Evolutionary conservation across 1,140 invertebrate genomes (phyloP).

Genomic region (Apis laboriosa): DNA sequence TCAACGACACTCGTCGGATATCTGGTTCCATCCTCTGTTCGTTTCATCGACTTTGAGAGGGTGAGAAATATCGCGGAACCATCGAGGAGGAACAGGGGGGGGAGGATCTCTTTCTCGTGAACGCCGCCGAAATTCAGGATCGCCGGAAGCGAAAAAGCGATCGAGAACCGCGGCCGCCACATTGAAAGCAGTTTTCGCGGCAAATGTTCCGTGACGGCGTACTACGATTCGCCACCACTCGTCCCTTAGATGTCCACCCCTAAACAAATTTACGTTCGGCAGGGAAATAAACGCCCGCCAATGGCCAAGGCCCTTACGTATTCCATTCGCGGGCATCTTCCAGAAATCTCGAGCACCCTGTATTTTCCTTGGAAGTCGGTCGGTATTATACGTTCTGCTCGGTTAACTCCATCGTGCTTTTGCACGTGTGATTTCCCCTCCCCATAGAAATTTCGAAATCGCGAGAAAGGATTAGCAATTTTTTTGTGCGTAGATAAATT

Average conservation of each 20-base stretch:
- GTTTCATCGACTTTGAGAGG: background rate
- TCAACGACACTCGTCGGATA: background rate
- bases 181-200: constrained; percentile 64
- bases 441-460: background rate
- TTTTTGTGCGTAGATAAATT: too few species aligned
- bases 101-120: background rate
- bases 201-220: constrained; percentile 75
- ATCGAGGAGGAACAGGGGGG: background rate
- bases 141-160: constrained; percentile 54
- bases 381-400: constrained; percentile 32
- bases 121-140: constrained; percentile 49
- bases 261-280: constrained; percentile 72
- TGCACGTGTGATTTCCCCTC: background rate
- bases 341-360: constrained; percentile 45
- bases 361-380: constrained; percentile 20
- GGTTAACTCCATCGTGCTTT: constrained; percentile 29
- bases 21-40: background rate
- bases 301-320: constrained; percentile 51
- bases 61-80: constrained; percentile 7
- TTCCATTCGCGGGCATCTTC: constrained; percentile 37
- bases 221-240: constrained; percentile 57
- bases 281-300: constrained; percentile 58
- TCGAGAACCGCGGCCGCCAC: constrained; percentile 55
- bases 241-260: constrained; percentile 66
- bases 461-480: too few species aligned